phyloP scores from a whole-genome alignment of 2,888 invertebrate species.

The Sphecodes monilicornis region DNA sequence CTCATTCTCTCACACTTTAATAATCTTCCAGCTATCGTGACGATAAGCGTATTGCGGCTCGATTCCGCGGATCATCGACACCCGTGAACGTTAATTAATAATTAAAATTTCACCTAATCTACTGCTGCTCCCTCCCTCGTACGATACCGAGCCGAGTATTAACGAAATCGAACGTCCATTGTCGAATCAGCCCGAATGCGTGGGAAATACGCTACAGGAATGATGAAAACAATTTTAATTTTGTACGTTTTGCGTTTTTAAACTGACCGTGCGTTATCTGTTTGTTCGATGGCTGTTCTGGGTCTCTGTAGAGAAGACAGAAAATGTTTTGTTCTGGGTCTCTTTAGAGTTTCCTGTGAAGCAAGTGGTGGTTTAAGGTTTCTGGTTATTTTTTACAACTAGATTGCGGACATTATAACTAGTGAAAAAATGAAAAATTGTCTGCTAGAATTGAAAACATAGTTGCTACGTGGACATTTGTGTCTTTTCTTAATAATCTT shows the following conservation, averaged over 20 bases:
- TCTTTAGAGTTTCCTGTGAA: too few relatives aligned
- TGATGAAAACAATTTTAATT: neutral
- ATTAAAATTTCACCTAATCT: conserved; percentile 34
- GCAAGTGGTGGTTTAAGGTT: too few relatives aligned
- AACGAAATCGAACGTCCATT: neutral
- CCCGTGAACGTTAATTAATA: conserved; percentile 45
- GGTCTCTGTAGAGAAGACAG: too few relatives aligned
- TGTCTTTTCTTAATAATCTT: too few relatives aligned
- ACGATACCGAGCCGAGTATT: neutral
- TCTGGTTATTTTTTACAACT: neutral
- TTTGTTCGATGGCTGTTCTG: too few relatives aligned
- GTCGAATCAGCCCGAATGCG: neutral
- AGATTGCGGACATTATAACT: too few relatives aligned
- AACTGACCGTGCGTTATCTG: neutral
- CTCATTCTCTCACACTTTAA: conserved; percentile 32
- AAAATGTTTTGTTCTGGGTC: too few relatives aligned
- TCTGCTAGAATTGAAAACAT: too few relatives aligned
- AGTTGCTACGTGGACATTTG: too few relatives aligned
- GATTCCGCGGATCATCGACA: conserved; percentile 40
- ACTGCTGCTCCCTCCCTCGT: too few relatives aligned
- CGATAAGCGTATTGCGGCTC: conserved; percentile 39
- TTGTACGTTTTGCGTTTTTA: neutral
- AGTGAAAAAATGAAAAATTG: too few relatives aligned
- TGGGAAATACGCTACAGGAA: neutral
- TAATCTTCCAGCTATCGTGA: conserved; percentile 55